Percentiles rank a stretch among this genome's conserved stretches.
Conservation (phyloP, 2,888 invertebrate species). For the Morinoia aosen region DNA sequence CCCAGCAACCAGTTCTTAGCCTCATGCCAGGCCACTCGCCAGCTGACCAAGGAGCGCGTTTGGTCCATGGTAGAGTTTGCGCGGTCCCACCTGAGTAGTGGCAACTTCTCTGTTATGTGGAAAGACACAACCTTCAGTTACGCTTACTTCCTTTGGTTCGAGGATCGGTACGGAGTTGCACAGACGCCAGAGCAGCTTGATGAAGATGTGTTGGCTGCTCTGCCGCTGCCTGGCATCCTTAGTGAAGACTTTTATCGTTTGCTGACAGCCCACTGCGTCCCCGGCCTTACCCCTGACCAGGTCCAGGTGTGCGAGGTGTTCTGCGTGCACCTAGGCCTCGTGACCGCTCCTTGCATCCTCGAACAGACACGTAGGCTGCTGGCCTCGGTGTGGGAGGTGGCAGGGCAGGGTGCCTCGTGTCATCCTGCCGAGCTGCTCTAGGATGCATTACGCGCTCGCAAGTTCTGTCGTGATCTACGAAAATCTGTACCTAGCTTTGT, state of each 20-base stretch:
- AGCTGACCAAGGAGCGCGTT: constrained; percentile 60
- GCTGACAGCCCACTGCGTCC: constrained; percentile 72
- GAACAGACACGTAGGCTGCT: constrained; percentile 87
- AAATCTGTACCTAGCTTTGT: not conserved
- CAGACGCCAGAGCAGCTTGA: constrained; percentile 58
- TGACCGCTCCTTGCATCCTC: constrained; percentile 85
- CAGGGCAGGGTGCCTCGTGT: constrained; percentile 75
- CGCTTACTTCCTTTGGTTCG: constrained; percentile 86
- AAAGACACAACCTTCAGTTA: constrained; percentile 89
- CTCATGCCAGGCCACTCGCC: constrained; percentile 53
- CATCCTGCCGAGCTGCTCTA: constrained; percentile 78
- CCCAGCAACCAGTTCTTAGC: constrained; percentile 30
- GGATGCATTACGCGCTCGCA: not conserved
- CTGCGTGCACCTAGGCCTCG: constrained; percentile 86
- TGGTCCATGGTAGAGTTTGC: constrained; percentile 65
- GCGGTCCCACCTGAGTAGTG: constrained; percentile 82
- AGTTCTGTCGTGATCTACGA: not conserved
- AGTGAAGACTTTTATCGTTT: constrained; percentile 80
- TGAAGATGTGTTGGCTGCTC: constrained; percentile 72
- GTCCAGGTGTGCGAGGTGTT: constrained; percentile 82
- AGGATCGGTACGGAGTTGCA: constrained; percentile 64
- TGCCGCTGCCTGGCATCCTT: constrained; percentile 80
- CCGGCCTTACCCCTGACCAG: constrained; percentile 74
- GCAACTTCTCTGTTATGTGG: constrained; percentile 89
- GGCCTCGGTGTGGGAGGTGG: constrained; percentile 83